Evolutionary conservation across 2,113 vertebrate genomes (phyloP).

Genomic region (Andinoacara biseriatus): DNA sequence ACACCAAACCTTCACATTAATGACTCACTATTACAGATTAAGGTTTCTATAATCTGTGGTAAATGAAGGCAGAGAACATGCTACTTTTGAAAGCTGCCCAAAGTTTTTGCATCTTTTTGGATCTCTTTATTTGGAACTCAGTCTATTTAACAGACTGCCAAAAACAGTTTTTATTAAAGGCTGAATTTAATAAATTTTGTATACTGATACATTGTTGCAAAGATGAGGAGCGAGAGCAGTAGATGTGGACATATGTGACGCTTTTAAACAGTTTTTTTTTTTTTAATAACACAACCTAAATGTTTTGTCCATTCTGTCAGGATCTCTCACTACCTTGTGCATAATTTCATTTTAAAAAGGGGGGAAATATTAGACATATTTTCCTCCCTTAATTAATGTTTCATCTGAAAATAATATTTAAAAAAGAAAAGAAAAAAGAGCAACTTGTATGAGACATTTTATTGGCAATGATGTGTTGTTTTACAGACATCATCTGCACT

Average conservation of each 20-base stretch:
- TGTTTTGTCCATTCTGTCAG: not conserved
- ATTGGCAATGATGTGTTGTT: constrained; percentile 49
- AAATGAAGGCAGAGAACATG: not conserved
- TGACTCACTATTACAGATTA: not conserved
- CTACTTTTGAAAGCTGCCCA: not conserved
- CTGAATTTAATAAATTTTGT: not conserved
- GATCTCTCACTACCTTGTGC: not conserved
- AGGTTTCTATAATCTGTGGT: not conserved
- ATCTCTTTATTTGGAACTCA: not conserved
- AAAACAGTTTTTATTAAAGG: not conserved
- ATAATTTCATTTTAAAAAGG: not conserved
- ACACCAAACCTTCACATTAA: not conserved
- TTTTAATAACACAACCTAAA: not conserved
- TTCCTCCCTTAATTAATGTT: not conserved
- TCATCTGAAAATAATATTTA: not conserved
- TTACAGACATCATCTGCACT: constrained; percentile 53
- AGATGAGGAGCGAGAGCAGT: not conserved
- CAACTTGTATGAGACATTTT: constrained; percentile 35
- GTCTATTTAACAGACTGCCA: not conserved
- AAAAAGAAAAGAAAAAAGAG: not conserved
- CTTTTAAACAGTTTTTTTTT: too few relatives aligned
- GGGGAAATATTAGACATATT: not conserved
- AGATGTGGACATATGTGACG: not conserved
- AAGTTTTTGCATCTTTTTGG: not conserved
- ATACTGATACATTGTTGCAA: not conserved